phyloP scores from a whole-genome alignment of 2,888 invertebrate species.

The Octonoba sinensis region DNA sequence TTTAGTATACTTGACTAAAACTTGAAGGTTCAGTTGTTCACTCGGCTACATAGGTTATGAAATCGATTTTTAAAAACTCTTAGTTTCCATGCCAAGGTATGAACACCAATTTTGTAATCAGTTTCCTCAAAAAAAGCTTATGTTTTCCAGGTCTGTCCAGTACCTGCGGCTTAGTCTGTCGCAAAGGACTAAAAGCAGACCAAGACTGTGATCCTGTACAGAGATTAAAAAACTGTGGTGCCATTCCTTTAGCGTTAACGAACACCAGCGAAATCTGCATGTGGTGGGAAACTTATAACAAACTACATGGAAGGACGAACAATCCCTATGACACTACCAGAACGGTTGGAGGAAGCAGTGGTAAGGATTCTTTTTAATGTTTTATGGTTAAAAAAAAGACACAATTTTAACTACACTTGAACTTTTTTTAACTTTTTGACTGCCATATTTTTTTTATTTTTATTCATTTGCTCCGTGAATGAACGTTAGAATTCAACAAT shows the following conservation, averaged over 20 bases:
- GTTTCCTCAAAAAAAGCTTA: too few relatives aligned
- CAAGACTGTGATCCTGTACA: constrained; percentile 80
- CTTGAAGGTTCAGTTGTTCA: too few relatives aligned
- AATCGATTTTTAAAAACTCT: too few relatives aligned
- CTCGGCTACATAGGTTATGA: too few relatives aligned
- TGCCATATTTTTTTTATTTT: background rate
- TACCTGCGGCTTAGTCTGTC: constrained; percentile 50
- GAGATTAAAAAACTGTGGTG: constrained; percentile 79
- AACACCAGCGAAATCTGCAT: constrained; percentile 75
- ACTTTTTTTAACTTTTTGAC: background rate
- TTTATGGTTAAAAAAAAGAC: too few relatives aligned
- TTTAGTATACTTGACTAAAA: too few relatives aligned
- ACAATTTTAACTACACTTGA: too few relatives aligned
- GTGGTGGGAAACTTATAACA: constrained; percentile 87
- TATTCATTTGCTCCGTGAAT: too few relatives aligned
- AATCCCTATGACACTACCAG: constrained; percentile 86
- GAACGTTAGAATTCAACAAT: too few relatives aligned
- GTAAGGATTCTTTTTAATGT: constrained; percentile 83
- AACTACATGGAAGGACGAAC: constrained; percentile 81
- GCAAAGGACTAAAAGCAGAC: constrained; percentile 77
- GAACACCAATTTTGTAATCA: too few relatives aligned
- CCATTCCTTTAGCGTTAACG: constrained; percentile 78
- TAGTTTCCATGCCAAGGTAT: too few relatives aligned
- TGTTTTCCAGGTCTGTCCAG: constrained; percentile 42
- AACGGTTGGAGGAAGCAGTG: constrained; percentile 88